These are phyloP conservation scores for Gavia stellata DNA, from an alignment of 2,113 vertebrate genomes.

Conservation along the genomic window DNA sequence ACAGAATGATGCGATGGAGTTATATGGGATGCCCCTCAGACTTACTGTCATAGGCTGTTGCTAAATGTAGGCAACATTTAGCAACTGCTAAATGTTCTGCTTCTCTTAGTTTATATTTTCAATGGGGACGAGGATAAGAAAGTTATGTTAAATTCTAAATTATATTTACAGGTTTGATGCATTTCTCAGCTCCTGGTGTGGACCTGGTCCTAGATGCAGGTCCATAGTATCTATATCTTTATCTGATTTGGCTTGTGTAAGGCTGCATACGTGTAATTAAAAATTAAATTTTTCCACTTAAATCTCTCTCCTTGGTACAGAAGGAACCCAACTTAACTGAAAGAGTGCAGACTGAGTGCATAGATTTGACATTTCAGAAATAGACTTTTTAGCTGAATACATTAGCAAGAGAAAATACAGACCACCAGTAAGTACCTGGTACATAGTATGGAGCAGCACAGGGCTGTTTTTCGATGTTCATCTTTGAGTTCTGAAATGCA, in stretches of 20 bases:
- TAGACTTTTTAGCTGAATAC: not conserved
- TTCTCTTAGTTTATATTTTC: not conserved
- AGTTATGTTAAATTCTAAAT: not conserved
- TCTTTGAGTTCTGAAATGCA: not conserved
- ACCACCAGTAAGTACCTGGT: not conserved
- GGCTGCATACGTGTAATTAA: not conserved
- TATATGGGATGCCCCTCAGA: not conserved
- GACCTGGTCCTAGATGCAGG: not conserved
- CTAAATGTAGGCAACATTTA: not conserved
- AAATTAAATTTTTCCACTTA: not conserved
- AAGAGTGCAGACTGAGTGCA: not conserved
- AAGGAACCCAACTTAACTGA: not conserved
- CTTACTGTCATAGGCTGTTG: not conserved
- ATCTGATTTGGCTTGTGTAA: not conserved
- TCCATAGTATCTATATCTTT: rapidly evolving
- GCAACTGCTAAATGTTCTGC: too few relatives aligned
- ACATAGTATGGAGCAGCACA: not conserved
- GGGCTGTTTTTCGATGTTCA: not conserved
- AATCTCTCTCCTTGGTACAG: not conserved
- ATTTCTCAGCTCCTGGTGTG: not conserved
- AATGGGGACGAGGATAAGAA: not conserved
- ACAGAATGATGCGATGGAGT: not conserved
- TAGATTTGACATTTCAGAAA: not conserved
- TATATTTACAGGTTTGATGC: not conserved
- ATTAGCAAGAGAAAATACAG: not conserved